A percentile compares a stretch with the other conserved stretches of the same genome.
Evolutionary conservation across 1,140 invertebrate genomes (phyloP).

Genomic region (Papilio dardanus): DNA sequence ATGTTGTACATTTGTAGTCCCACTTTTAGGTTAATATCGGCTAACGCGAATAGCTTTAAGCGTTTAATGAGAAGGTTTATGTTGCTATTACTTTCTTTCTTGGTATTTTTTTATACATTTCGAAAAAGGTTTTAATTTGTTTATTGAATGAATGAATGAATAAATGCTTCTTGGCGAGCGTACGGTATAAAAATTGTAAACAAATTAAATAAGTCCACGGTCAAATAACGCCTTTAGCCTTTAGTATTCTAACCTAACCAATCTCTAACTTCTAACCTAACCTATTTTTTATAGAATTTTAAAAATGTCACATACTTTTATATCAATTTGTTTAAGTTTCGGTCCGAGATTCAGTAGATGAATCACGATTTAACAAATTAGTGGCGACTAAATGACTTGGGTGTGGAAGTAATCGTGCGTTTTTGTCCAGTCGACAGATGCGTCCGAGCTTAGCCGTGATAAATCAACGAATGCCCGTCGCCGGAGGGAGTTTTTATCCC

Average conservation of each 20-base stretch:
- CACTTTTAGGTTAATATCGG: constrained; percentile 22
- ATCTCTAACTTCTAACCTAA: too few species aligned
- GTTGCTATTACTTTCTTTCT: background rate
- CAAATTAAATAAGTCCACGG: background rate
- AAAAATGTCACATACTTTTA: too few species aligned
- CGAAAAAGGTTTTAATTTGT: background rate
- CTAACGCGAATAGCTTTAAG: constrained; percentile 9
- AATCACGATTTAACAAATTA: constrained; percentile 9
- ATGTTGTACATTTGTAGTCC: constrained; percentile 19
- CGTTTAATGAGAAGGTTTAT: constrained; percentile 12
- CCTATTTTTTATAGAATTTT: too few species aligned
- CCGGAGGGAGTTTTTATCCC: constrained; percentile 15
- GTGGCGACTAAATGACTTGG: background rate
- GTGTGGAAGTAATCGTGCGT: constrained; percentile 1
- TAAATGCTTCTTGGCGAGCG: too few species aligned
- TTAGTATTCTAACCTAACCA: too few species aligned
- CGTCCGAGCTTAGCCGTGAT: constrained; percentile 15
- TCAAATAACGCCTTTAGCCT: background rate
- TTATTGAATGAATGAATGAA: too few species aligned
- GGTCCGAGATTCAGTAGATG: background rate
- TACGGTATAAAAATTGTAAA: too few species aligned
- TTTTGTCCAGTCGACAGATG: constrained; percentile 20
- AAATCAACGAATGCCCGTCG: constrained; percentile 25
- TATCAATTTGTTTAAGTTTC: too few species aligned
- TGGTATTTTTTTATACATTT: background rate